These are phyloP conservation scores for Sphyrna mokarran DNA, from an alignment of 2,113 vertebrate species.

Conservation along the genomic window DNA sequence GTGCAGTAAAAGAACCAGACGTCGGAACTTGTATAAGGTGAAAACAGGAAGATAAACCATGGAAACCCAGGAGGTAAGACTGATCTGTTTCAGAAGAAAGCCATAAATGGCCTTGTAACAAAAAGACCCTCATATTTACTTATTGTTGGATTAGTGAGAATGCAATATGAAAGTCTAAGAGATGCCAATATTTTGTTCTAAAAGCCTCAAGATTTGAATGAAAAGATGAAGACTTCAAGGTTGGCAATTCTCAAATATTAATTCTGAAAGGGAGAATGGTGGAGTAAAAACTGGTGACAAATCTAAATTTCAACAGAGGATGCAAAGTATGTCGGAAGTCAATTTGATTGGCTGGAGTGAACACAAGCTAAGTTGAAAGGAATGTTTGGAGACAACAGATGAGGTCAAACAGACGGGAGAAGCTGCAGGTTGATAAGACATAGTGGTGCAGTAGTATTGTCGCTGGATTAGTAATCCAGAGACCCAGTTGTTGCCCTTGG, in stretches of 20 bases:
- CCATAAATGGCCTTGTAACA: not conserved
- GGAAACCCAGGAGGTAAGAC: not conserved
- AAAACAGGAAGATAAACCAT: not conserved
- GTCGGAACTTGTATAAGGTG: not conserved
- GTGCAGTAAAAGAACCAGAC: not conserved
- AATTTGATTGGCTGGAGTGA: not conserved
- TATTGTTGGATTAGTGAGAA: not conserved
- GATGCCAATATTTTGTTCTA: not conserved
- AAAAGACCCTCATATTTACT: not conserved
- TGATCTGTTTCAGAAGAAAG: not conserved
- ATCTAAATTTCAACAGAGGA: not conserved
- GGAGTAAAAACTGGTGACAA: not conserved
- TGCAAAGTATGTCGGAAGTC: not conserved
- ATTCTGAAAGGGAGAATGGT: not conserved
- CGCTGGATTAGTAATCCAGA: too few relatives aligned
- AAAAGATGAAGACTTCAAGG: not conserved
- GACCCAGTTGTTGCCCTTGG: too few relatives aligned
- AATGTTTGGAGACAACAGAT: not conserved
- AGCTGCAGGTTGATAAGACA: not conserved
- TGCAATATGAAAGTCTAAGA: not conserved
- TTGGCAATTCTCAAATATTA: too few relatives aligned
- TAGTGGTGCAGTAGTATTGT: too few relatives aligned
- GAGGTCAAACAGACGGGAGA: not conserved
- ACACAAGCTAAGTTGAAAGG: not conserved
- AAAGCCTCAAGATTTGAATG: not conserved